A percentile compares a stretch with the other conserved stretches of the same genome.
These are phyloP conservation scores for Telmatochromis sp. DNA, from an alignment of 2,113 vertebrate genomes.

Conservation along the genomic window DNA sequence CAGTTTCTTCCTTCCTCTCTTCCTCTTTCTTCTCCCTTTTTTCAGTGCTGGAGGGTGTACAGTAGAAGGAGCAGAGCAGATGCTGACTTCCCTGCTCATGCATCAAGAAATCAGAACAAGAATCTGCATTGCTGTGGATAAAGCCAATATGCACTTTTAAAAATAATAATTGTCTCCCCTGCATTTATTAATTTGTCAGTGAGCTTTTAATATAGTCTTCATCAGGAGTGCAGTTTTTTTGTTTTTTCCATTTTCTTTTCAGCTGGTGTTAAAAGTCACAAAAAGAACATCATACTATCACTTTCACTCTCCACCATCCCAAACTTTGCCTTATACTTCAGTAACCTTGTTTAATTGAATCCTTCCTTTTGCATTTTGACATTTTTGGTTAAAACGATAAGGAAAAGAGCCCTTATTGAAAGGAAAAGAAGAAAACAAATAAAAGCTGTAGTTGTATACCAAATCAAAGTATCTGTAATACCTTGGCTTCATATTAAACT, in stretches of 20 bases:
- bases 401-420: background rate
- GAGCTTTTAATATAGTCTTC: background rate
- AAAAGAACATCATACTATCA: background rate
- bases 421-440: background rate
- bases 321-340: background rate
- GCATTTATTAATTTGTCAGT: background rate
- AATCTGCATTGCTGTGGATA: background rate
- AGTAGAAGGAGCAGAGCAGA: constrained; percentile 39
- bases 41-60: constrained; percentile 27
- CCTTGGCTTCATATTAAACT: background rate
- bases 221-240: background rate
- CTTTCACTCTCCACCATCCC: background rate
- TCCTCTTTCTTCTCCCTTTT: background rate
- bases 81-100: constrained; percentile 25
- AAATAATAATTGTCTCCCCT: background rate
- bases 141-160: background rate
- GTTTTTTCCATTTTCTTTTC: background rate
- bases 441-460: background rate
- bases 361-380: background rate
- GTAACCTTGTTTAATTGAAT: background rate
- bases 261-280: background rate
- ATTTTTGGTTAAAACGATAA: background rate
- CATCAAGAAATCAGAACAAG: background rate
- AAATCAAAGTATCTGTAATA: background rate
- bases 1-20: constrained; percentile 52